Conservation (phyloP, 2,797 vertebrate species). For the Chloroceryle amazona region DNA sequence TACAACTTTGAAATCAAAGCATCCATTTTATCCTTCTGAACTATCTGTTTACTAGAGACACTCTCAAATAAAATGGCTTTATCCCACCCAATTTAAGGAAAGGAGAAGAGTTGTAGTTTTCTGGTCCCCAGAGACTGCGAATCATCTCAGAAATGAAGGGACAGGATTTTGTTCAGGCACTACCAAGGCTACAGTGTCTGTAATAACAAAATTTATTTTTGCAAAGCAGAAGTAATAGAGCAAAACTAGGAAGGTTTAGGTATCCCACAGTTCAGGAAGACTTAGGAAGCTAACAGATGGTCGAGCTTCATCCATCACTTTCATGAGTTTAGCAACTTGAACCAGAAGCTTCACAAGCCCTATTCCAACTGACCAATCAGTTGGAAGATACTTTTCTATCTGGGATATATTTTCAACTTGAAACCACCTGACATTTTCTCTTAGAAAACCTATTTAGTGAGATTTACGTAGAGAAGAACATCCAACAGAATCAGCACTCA, state of each 20-base stretch:
- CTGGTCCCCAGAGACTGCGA: background rate
- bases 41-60: background rate
- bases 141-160: background rate
- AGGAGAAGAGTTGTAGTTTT: background rate
- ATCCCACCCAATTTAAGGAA: background rate
- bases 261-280: background rate
- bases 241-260: background rate
- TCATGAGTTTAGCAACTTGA: background rate
- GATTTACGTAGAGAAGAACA: background rate
- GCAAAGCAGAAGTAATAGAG: background rate
- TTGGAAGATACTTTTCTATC: background rate
- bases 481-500: background rate
- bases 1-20: background rate
- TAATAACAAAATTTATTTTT: background rate
- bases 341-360: background rate
- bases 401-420: background rate
- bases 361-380: rapidly evolving
- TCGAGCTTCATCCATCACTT: background rate
- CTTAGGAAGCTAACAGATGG: background rate
- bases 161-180: background rate
- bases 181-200: background rate
- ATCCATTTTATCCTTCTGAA: background rate
- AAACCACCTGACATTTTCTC: background rate
- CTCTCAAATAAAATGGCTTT: background rate
- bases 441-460: background rate